Evolutionary conservation across 2,113 vertebrate genomes (phyloP).

Genomic region (Microcebus murinus): DNA sequence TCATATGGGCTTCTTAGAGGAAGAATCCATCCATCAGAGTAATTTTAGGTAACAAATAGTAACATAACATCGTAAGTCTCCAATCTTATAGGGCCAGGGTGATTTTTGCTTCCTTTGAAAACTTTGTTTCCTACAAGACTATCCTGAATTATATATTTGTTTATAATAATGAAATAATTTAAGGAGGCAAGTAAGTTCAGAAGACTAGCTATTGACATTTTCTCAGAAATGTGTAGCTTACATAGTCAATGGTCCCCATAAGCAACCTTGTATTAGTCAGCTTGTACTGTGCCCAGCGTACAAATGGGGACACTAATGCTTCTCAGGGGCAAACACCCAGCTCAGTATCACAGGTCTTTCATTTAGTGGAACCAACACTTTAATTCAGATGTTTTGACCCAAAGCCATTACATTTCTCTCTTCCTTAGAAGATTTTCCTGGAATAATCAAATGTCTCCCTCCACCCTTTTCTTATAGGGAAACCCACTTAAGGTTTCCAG

Average conservation of each 20-base stretch:
- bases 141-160: not conserved
- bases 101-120: conserved; percentile 48
- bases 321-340: not conserved
- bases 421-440: not conserved
- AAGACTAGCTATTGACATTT: not conserved
- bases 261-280: not conserved
- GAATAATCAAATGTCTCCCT: not conserved
- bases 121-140: not conserved
- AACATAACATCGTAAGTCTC: conserved; percentile 38
- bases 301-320: not conserved
- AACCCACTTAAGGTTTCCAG: not conserved
- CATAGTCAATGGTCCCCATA: fast-evolving
- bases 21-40: conserved; percentile 44
- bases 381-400: not conserved
- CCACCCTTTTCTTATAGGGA: not conserved
- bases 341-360: not conserved
- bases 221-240: not conserved
- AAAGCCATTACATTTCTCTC: not conserved
- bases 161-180: not conserved
- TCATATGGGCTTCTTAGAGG: conserved; percentile 10
- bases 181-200: not conserved
- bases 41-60: conserved; percentile 60
- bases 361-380: not conserved
- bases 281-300: not conserved
- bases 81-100: not conserved